Percentiles rank a stretch among this genome's conserved stretches.
Conservation (phyloP, 2,113 vertebrate species). For the Ailuropoda melanoleuca region DNA sequence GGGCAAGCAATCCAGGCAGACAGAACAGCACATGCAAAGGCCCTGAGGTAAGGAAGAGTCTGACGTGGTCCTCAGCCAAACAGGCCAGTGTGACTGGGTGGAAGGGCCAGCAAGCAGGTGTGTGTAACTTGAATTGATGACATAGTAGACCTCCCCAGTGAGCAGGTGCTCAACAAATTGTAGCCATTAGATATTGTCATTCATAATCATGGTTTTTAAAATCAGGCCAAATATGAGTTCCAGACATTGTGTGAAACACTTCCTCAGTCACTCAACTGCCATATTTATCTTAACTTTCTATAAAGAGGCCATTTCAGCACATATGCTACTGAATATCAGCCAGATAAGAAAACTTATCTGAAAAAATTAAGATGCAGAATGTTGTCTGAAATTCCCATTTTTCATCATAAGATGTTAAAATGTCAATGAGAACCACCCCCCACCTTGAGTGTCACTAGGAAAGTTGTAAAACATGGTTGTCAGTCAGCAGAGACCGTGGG, state of each 20-base stretch:
- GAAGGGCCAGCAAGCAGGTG: not conserved
- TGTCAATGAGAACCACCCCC: not conserved
- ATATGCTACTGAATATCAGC: not conserved
- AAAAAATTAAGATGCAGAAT: not conserved
- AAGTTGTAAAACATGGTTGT: rapidly evolving
- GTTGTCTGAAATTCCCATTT: not conserved
- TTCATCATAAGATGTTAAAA: not conserved
- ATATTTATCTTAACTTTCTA: not conserved
- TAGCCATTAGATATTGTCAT: not conserved
- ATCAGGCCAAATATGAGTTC: not conserved
- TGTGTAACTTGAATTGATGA: not conserved
- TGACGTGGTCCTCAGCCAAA: not conserved
- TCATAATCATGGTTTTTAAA: not conserved
- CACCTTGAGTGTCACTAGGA: not conserved
- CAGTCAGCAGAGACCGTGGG: not conserved
- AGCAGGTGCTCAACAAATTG: not conserved
- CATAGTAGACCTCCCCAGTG: not conserved
- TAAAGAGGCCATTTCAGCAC: not conserved
- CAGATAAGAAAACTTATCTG: not conserved
- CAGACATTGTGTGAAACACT: not conserved
- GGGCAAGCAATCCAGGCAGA: not conserved
- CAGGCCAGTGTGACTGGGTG: not conserved
- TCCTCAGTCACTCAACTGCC: not conserved
- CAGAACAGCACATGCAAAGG: not conserved
- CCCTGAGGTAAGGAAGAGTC: not conserved